Evolutionary conservation across 1,140 invertebrate species (phyloP).

Genomic region (Trichoplusia ni): DNA sequence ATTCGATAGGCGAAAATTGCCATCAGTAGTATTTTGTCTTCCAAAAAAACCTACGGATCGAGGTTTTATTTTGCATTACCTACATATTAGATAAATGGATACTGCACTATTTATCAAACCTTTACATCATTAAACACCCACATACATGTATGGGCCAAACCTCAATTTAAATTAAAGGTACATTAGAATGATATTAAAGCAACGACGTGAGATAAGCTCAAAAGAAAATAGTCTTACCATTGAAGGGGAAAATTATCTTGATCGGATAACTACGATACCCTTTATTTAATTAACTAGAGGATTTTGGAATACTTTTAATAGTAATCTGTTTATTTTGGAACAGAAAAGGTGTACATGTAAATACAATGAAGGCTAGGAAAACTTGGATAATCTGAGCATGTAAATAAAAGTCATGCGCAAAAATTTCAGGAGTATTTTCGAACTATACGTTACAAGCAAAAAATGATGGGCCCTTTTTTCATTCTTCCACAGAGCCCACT

Average conservation of each 20-base stretch:
- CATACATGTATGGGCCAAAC: background rate
- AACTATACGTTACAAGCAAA: too few species aligned
- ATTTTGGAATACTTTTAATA: slow-evolving; percentile 10
- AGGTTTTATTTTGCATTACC: too few species aligned
- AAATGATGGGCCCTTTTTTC: too few species aligned
- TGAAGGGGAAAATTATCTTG: slow-evolving; percentile 46
- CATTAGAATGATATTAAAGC: slow-evolving; percentile 12
- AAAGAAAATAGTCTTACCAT: slow-evolving; percentile 42
- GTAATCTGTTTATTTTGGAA: background rate
- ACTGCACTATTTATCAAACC: too few species aligned
- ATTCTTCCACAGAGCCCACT: too few species aligned
- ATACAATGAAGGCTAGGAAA: too few species aligned
- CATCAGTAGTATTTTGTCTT: too few species aligned
- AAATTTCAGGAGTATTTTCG: too few species aligned
- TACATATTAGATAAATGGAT: too few species aligned
- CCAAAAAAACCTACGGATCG: too few species aligned
- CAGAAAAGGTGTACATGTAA: background rate
- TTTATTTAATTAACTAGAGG: slow-evolving; percentile 39
- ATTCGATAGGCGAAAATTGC: too few species aligned
- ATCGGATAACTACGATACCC: slow-evolving; percentile 42
- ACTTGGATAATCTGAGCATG: too few species aligned
- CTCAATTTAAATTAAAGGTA: background rate
- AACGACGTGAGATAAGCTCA: slow-evolving; percentile 11
- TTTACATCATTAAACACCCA: background rate
- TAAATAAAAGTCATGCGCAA: background rate